Evolutionary conservation across 2,113 vertebrate species (phyloP).

Genomic region (Propithecus coquereli): DNA sequence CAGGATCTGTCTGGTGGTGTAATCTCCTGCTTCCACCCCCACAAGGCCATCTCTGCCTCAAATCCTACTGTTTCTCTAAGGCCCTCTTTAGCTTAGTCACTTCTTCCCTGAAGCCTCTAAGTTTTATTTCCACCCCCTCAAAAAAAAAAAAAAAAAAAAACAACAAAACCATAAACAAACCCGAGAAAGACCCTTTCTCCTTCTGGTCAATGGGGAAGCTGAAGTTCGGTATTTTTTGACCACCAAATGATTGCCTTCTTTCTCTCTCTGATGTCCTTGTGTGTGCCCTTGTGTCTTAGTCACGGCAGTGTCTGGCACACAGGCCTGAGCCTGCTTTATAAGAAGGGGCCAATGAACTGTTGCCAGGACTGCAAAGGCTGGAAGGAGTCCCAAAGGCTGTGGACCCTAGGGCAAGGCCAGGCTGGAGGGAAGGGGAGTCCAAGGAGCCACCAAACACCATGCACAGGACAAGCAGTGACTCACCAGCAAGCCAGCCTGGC

Average conservation of each 20-base stretch:
- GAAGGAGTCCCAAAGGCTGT: neutral
- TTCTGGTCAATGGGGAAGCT: neutral
- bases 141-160: no score
- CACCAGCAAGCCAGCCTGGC: neutral
- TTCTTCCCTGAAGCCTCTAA: neutral
- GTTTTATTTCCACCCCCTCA: rapidly evolving
- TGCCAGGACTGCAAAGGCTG: neutral
- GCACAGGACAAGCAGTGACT: neutral
- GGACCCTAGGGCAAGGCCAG: neutral
- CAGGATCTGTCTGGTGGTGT: neutral
- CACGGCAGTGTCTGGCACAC: neutral
- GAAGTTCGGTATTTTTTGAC: neutral
- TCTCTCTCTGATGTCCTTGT: neutral
- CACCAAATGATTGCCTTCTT: neutral
- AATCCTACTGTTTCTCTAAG: neutral
- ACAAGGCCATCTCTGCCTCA: neutral
- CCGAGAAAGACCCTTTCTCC: neutral
- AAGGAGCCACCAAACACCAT: neutral
- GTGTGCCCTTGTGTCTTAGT: neutral
- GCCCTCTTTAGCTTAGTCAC: neutral
- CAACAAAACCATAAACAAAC: neutral
- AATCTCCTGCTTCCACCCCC: neutral
- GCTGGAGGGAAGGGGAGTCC: neutral
- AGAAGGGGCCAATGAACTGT: neutral
- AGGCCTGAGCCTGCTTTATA: neutral